Percentiles rank a stretch among this genome's conserved stretches.
Conservation (phyloP, 2,888 invertebrate species). For the Dolomedes plantarius region DNA sequence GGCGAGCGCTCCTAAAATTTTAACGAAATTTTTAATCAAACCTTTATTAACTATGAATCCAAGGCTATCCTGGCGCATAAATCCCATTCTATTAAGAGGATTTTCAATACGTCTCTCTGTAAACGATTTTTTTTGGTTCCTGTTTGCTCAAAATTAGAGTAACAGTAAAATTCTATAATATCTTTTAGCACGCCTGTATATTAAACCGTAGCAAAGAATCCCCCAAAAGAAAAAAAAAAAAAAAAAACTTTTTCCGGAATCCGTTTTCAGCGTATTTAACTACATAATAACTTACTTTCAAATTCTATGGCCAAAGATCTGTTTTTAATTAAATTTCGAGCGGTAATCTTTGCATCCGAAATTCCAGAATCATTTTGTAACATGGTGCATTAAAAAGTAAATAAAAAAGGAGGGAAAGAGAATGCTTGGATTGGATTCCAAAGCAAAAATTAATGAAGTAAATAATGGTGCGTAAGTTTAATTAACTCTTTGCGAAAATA, state of each 20-base stretch:
- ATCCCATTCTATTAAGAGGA: slow-evolving; percentile 55
- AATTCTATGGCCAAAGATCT: slow-evolving; percentile 47
- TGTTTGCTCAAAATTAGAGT: slow-evolving; percentile 20
- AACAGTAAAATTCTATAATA: slow-evolving; percentile 26
- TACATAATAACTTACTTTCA: slow-evolving; percentile 60
- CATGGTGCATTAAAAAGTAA: neutral
- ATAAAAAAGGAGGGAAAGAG: slow-evolving; percentile 22
- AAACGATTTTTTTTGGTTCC: slow-evolving; percentile 19
- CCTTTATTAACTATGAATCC: slow-evolving; percentile 63
- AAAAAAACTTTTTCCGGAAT: slow-evolving; percentile 17
- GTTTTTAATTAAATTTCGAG: slow-evolving; percentile 68
- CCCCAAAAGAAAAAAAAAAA: slow-evolving; percentile 13
- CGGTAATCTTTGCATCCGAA: slow-evolving; percentile 16
- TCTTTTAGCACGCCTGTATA: slow-evolving; percentile 5
- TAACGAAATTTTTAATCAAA: slow-evolving; percentile 57
- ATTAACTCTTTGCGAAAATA: slow-evolving; percentile 57
- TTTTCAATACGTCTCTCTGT: slow-evolving; percentile 34
- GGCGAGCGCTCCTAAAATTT: neutral
- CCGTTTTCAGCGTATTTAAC: slow-evolving; percentile 34
- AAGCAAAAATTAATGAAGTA: slow-evolving; percentile 69
- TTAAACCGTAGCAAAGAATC: slow-evolving; percentile 1
- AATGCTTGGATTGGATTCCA: neutral
- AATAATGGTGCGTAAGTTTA: slow-evolving; percentile 55
- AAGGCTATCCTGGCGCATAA: slow-evolving; percentile 5
- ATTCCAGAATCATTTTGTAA: slow-evolving; percentile 34